Conservation (phyloP, 2,797 vertebrate species). For the Spinus olivaceus region DNA sequence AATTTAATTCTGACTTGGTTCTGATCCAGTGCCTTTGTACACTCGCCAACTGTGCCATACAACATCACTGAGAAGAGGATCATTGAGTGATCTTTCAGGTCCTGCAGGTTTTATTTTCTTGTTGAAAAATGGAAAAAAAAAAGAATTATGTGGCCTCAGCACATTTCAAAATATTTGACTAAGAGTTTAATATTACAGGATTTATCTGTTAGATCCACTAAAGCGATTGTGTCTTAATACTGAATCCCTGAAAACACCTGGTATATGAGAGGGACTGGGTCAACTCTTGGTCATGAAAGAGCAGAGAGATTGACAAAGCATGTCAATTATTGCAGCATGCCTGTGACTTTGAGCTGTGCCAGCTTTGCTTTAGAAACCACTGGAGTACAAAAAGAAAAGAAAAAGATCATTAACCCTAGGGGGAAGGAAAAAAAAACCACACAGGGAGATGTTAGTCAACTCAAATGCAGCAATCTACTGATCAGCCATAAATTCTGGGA, state of each 20-base stretch:
- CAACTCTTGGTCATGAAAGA: not conserved
- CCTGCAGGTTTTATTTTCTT: not conserved
- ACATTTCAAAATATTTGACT: not conserved
- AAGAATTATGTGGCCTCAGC: not conserved
- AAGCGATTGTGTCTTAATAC: not conserved
- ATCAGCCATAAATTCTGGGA: not conserved
- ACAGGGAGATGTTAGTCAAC: not conserved
- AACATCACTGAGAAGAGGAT: not conserved
- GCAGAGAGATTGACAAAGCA: not conserved
- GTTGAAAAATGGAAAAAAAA: not conserved
- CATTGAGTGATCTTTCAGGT: not conserved
- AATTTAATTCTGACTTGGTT: constrained; percentile 58
- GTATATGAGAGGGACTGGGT: not conserved
- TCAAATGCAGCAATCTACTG: not conserved
- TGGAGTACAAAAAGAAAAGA: not conserved
- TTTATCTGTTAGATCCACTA: not conserved
- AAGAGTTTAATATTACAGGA: not conserved
- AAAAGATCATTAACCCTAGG: not conserved
- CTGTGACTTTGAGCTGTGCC: not conserved
- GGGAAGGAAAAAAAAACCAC: not conserved
- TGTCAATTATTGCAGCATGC: not conserved
- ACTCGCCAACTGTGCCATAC: not conserved
- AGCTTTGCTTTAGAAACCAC: not conserved
- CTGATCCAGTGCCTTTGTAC: constrained; percentile 33
- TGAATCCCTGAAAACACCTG: not conserved